Base-by-base conservation (phyloP, 2,113 vertebrate species). In the Calcarius ornatus region DNA sequence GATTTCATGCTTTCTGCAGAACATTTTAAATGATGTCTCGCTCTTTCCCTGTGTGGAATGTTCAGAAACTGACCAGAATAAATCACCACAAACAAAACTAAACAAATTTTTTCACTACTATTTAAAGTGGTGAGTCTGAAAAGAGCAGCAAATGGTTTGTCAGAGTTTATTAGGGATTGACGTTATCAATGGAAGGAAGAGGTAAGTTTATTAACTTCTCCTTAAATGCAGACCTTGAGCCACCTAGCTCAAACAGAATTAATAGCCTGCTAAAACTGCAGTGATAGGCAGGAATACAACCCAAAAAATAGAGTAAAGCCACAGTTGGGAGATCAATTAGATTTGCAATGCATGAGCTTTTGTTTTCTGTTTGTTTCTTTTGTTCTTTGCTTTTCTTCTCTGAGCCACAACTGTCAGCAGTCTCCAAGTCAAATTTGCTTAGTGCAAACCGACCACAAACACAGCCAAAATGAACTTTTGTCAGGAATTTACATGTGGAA, bases 1-100 rank as follows among this genome's bases (percentile, higher is more conserved):
- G 35, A 59, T 95, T 91, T 95, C 53, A 63, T 65, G 81, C 69
- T 69, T 95, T 92, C 88, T 65, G 83, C 48, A 73, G 75, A 80
- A 72, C 5, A 4, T 90, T 75, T 84, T 72, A 81, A 68, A 61
- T 72, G 25, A 45, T 27, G 57, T 33, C 89, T 89, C 1, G 0
- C 27, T 65, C 25, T 77, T 92, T 48, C 63, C 19, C 37, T 73
- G 27, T 23, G 40, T 43, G 64, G 42, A 21, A 33, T 56, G 21
- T 50, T 82, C 51, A 84, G 54, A 78, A 24, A 43, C 37, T 54
- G 48, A 79, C 47, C 50, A 85, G 84, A 91, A 82, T 25, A 50
- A 77, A 79, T 73, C 37, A 70, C 21, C 12, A 38, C 30, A 53
- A 72, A 30, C 7, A 53, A 82, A 95, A 38, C 3, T 19, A 42